Evolutionary conservation across 2,888 invertebrate genomes (phyloP).

Genomic region (Drosophila testacea): DNA sequence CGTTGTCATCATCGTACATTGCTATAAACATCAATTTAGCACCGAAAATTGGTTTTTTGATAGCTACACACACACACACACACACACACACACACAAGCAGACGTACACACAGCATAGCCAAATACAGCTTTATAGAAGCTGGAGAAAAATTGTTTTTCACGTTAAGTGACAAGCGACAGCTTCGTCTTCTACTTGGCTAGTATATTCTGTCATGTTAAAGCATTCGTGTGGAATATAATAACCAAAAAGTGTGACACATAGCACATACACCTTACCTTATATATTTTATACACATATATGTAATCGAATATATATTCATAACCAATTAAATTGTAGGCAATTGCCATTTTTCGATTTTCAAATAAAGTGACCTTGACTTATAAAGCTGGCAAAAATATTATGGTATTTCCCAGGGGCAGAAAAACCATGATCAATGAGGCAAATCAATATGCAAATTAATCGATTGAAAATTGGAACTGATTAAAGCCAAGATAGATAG

Average conservation of each 20-base stretch:
- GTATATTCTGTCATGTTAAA: constrained; percentile 60
- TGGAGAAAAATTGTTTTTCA: constrained; percentile 81
- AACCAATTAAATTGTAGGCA: constrained; percentile 23
- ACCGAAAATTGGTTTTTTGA: constrained; percentile 81
- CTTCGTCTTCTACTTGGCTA: constrained; percentile 27
- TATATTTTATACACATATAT: constrained; percentile 4
- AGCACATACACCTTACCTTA: background rate
- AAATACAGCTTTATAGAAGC: constrained; percentile 49
- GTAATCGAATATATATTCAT: background rate
- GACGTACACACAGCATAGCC: constrained; percentile 17
- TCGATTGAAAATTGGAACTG: constrained; percentile 11
- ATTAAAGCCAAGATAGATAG: background rate
- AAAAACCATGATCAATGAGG: background rate
- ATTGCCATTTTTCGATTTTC: constrained; percentile 30
- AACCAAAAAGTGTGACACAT: constrained; percentile 33
- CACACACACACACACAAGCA: constrained; percentile 8
- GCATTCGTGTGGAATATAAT: constrained; percentile 75
- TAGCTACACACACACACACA: constrained; percentile 54
- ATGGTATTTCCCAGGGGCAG: too few species aligned
- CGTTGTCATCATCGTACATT: constrained; percentile 68
- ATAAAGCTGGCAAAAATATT: background rate
- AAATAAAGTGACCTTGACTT: constrained; percentile 6
- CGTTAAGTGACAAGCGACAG: constrained; percentile 74
- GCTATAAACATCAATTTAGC: constrained; percentile 82
- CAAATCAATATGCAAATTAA: background rate